phyloP scores from a whole-genome alignment of 2,113 vertebrate genomes.

The Misgurnus anguillicaudatus region DNA sequence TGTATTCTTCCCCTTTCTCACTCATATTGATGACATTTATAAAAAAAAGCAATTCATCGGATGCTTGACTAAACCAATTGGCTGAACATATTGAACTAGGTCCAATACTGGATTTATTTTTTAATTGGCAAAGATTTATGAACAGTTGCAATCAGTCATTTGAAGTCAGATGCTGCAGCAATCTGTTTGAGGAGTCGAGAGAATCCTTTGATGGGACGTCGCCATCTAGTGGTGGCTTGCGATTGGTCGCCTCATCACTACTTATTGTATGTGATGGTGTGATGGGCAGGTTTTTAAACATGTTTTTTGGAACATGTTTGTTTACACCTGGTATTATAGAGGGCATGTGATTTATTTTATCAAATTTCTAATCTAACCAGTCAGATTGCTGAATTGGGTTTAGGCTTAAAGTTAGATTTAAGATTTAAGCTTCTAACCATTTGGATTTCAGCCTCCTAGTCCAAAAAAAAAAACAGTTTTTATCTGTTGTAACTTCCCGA shows the following conservation, averaged over 20 bases:
- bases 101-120: neutral
- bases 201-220: neutral
- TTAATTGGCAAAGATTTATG: neutral
- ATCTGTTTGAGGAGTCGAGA: neutral
- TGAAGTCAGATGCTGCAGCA: neutral
- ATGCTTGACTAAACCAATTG: slow-evolving; percentile 2
- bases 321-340: too few species aligned
- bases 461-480: too few species aligned
- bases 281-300: too few species aligned
- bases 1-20: neutral
- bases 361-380: too few species aligned
- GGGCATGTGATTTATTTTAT: too few species aligned
- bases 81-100: neutral
- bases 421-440: too few species aligned
- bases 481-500: too few species aligned
- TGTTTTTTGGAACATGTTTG: too few species aligned
- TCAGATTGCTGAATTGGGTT: too few species aligned
- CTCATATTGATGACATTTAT: neutral
- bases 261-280: too few species aligned
- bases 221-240: neutral
- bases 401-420: too few species aligned
- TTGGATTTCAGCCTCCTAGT: too few species aligned
- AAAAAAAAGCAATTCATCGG: neutral
- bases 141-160: neutral
- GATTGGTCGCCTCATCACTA: neutral